A percentile compares a stretch with the other conserved stretches of the same genome.
Evolutionary conservation across 2,113 vertebrate species (phyloP).

Genomic region (Catharus fuscescens): DNA sequence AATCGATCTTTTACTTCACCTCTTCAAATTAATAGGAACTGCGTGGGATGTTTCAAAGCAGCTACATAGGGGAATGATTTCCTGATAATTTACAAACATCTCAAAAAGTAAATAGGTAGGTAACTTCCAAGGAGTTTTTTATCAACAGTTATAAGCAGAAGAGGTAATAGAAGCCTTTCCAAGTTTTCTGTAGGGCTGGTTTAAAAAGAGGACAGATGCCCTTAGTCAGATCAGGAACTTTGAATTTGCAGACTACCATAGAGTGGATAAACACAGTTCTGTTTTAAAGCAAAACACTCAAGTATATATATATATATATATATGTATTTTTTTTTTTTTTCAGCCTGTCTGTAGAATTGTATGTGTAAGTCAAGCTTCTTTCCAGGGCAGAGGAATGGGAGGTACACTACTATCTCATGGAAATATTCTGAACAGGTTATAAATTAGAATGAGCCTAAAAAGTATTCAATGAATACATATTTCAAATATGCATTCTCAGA

Average conservation of each 20-base stretch:
- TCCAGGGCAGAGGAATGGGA: not conserved
- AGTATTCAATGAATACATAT: no score
- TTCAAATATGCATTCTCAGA: not conserved
- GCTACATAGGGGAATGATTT: not conserved
- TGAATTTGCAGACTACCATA: not conserved
- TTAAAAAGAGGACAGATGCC: not conserved
- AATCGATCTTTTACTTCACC: not conserved
- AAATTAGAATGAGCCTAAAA: not conserved
- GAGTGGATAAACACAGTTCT: not conserved
- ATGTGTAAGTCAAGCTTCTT: not conserved
- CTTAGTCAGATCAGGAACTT: rapidly evolving
- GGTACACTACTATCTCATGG: not conserved
- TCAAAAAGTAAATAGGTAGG: not conserved
- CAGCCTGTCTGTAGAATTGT: not conserved
- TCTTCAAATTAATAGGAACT: not conserved
- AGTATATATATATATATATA: no score
- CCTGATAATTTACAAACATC: not conserved
- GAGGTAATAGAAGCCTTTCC: not conserved
- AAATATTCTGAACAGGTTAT: not conserved
- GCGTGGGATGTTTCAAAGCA: not conserved
- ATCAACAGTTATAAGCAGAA: not conserved
- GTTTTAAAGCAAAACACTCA: not conserved
- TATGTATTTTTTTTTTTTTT: not conserved
- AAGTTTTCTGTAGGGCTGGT: not conserved
- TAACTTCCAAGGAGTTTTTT: not conserved